Conservation (phyloP, 2,113 vertebrate species). For the Hemicordylus capensis region DNA sequence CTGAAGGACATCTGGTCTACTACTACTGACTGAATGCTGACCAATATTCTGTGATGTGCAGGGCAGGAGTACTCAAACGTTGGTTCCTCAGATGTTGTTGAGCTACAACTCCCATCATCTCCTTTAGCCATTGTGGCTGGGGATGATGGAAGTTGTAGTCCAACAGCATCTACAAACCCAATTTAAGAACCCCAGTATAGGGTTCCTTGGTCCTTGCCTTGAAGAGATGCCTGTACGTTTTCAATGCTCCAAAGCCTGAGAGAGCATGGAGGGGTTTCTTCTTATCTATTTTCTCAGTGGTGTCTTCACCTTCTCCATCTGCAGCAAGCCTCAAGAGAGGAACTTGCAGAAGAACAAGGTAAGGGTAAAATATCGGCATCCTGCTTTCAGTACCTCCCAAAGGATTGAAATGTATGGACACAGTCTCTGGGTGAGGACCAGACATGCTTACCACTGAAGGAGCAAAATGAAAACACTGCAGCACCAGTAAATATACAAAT, state of each 20-base stretch:
- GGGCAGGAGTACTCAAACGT: too few species aligned
- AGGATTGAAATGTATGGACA: background rate
- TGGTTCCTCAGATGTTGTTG: background rate
- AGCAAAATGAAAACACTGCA: background rate
- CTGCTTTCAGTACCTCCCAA: background rate
- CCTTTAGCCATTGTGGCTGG: too few species aligned
- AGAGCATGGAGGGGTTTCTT: background rate
- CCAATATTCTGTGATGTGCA: constrained; percentile 17
- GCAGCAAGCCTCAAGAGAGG: background rate
- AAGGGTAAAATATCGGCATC: background rate
- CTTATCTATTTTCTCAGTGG: background rate
- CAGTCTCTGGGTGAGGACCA: background rate
- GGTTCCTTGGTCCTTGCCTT: too few species aligned
- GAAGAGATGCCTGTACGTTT: too few species aligned
- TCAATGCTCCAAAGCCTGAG: background rate
- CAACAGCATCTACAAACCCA: too few species aligned
- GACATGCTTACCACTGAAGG: background rate
- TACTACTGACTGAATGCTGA: background rate
- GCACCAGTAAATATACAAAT: too few species aligned
- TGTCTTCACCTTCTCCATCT: background rate
- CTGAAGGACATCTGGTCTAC: background rate
- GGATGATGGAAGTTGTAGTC: too few species aligned
- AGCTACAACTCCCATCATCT: too few species aligned
- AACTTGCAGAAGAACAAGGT: rapidly evolving
- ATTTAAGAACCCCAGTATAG: too few species aligned